A percentile compares a stretch with the other conserved stretches of the same genome.
These are phyloP conservation scores for Ramphastos sulfuratus DNA, from an alignment of 2,113 vertebrate species.

Conservation along the genomic window DNA sequence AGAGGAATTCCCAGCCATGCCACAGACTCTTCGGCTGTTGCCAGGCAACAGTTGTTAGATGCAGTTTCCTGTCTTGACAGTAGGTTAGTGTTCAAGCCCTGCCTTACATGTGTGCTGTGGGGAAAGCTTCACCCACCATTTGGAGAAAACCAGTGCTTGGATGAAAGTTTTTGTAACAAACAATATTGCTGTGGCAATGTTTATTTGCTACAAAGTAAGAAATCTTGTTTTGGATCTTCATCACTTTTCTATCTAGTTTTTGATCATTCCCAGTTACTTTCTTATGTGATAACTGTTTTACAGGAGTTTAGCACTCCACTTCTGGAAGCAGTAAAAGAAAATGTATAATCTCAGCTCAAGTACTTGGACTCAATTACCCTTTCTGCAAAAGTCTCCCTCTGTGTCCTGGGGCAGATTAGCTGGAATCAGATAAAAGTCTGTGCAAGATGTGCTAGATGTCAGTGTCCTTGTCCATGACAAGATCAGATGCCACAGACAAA, in stretches of 20 bases:
- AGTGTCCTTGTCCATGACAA: accelerated
- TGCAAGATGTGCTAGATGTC: neutral
- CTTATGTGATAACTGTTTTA: neutral
- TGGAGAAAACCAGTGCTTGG: neutral
- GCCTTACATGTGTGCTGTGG: neutral
- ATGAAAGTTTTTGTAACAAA: neutral
- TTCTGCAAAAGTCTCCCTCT: neutral
- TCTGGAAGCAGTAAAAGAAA: neutral
- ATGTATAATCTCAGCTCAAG: neutral
- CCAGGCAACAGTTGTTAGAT: neutral
- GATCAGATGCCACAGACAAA: neutral
- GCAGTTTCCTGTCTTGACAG: neutral
- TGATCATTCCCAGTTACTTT: neutral
- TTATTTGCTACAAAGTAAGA: neutral
- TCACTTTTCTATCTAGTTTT: neutral
- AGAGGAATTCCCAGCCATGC: neutral
- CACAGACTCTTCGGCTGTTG: neutral
- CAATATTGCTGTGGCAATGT: neutral
- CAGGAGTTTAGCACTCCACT: neutral
- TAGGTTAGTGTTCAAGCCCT: neutral
- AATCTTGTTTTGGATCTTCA: neutral
- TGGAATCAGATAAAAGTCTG: neutral
- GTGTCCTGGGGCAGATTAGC: neutral
- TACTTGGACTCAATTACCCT: neutral
- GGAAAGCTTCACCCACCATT: neutral